These are phyloP conservation scores for Leucoraja ocellata DNA, from an alignment of 2,797 vertebrate genomes.

Conservation along the genomic window DNA sequence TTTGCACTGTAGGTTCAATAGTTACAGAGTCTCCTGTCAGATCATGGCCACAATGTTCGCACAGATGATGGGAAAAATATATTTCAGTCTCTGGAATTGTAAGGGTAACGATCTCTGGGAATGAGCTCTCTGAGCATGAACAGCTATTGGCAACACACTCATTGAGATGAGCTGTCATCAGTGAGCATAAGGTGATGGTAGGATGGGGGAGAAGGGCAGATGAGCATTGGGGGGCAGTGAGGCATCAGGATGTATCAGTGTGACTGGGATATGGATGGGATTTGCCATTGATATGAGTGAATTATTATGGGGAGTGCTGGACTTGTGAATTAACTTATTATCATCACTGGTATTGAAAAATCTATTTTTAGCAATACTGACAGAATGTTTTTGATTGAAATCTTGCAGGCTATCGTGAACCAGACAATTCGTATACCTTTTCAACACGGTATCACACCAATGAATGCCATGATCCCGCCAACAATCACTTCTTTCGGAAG, in stretches of 20 bases:
- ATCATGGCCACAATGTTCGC: too few relatives aligned
- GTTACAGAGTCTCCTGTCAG: too few relatives aligned
- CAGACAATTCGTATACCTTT: constrained; percentile 53
- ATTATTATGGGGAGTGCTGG: too few relatives aligned
- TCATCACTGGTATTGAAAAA: background rate
- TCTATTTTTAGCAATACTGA: constrained; percentile 2
- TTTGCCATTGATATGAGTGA: background rate
- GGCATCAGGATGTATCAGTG: background rate
- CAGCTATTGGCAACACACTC: too few relatives aligned
- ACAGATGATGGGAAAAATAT: too few relatives aligned
- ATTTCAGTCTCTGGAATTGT: too few relatives aligned
- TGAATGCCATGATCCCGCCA: constrained; percentile 45
- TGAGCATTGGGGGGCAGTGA: background rate
- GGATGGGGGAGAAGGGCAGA: background rate
- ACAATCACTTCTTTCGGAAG: constrained; percentile 47
- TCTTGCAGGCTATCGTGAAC: constrained; percentile 56
- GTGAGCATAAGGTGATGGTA: background rate
- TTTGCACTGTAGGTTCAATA: too few relatives aligned
- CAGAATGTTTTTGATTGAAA: constrained; percentile 18
- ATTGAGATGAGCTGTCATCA: background rate
- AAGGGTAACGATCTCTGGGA: too few relatives aligned
- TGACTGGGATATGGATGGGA: background rate
- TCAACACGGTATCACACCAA: constrained; percentile 52
- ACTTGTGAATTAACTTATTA: background rate
- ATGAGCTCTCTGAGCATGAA: too few relatives aligned